Conservation (phyloP, 1,140 invertebrate species). For the Papilio polyxenes region DNA sequence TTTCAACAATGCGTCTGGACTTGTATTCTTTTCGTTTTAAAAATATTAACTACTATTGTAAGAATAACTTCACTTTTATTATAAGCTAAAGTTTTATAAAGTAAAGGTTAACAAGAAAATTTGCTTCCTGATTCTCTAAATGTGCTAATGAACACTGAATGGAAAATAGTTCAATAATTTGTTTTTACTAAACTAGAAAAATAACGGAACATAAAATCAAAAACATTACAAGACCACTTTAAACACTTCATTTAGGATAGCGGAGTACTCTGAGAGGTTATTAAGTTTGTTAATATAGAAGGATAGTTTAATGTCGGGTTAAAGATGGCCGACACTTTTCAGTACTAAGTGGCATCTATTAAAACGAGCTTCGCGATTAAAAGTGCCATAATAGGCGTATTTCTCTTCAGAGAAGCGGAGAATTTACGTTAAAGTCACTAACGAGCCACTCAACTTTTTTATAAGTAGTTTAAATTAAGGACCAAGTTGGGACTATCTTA, state of each 20-base stretch:
- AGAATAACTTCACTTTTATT: background rate
- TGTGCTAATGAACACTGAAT: too few relatives aligned
- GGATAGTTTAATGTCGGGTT: constrained; percentile 43
- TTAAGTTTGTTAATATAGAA: constrained; percentile 23
- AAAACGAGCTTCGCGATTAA: constrained; percentile 36
- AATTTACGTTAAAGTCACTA: constrained; percentile 19
- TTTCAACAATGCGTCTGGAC: background rate
- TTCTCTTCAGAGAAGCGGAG: constrained; percentile 23
- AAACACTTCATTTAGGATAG: background rate
- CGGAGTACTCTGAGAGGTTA: background rate
- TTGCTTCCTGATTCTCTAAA: too few relatives aligned
- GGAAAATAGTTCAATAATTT: too few relatives aligned
- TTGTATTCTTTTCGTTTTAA: background rate
- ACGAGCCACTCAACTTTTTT: background rate
- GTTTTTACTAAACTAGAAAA: background rate
- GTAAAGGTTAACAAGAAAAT: background rate
- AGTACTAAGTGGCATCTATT: constrained; percentile 18
- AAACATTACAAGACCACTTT: constrained; percentile 5
- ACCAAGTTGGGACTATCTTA: background rate
- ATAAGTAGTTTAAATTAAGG: background rate
- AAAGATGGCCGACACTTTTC: constrained; percentile 47
- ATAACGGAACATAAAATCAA: background rate
- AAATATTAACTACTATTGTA: background rate
- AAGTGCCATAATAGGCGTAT: constrained; percentile 29
- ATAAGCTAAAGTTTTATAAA: background rate